phyloP scores from a whole-genome alignment of 1,140 invertebrate species.

The Hermetia illucens region DNA sequence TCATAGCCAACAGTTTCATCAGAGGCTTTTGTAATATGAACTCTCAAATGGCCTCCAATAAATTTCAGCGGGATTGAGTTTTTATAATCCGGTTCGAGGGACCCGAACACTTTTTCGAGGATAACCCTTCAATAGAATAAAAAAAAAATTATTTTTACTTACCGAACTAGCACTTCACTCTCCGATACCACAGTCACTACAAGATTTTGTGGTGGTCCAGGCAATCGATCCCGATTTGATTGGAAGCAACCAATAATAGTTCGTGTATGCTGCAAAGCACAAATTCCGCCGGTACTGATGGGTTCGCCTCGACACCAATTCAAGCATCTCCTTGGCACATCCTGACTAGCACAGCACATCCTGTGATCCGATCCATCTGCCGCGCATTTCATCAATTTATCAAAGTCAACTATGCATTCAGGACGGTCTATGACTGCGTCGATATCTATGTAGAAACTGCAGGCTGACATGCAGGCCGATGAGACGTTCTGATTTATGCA shows the following conservation, averaged over 20 bases:
- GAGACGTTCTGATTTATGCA: conserved; percentile 63
- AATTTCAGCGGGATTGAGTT: too few relatives aligned
- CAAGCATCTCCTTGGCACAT: conserved; percentile 56
- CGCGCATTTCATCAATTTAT: conserved; percentile 73
- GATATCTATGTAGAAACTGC: conserved; percentile 65
- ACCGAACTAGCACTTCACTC: conserved; percentile 24
- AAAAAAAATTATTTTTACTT: too few relatives aligned
- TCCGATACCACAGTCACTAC: conserved; percentile 37
- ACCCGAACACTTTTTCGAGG: too few relatives aligned
- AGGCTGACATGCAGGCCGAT: conserved; percentile 57
- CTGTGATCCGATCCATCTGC: conserved; percentile 67
- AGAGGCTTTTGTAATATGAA: too few relatives aligned
- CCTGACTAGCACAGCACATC: conserved; percentile 57
- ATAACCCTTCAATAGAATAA: too few relatives aligned
- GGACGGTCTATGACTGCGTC: conserved; percentile 61
- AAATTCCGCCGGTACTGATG: conserved; percentile 43
- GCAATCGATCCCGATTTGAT: conserved; percentile 56
- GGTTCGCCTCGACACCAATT: conserved; percentile 54
- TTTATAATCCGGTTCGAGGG: too few relatives aligned
- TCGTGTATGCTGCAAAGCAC: conserved; percentile 54
- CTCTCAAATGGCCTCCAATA: too few relatives aligned
- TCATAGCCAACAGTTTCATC: too few relatives aligned
- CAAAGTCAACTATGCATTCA: conserved; percentile 64
- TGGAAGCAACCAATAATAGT: conserved; percentile 67
- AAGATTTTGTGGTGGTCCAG: conserved; percentile 62